Percentiles rank a stretch among this genome's conserved stretches.
Evolutionary conservation across 2,888 invertebrate species (phyloP).

Genomic region (Eucriotettix oculatus): DNA sequence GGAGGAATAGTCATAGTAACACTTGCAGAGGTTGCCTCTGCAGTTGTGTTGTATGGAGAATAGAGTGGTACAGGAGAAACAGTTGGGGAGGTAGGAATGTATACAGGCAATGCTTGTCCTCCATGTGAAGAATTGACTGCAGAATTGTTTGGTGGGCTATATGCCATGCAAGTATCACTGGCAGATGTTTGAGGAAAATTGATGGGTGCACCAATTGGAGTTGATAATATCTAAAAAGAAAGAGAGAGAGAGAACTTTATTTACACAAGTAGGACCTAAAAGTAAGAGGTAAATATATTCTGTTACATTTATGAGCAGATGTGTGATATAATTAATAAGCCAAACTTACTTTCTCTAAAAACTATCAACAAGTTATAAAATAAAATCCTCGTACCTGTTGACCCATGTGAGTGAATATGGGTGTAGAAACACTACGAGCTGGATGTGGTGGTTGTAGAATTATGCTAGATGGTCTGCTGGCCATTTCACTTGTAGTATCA

Average conservation of each 20-base stretch:
- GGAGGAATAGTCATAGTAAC: constrained; percentile 5
- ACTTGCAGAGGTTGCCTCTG: neutral
- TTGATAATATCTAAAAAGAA: constrained; percentile 42
- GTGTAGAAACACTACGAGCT: constrained; percentile 21
- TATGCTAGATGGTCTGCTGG: constrained; percentile 25
- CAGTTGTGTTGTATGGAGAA: neutral
- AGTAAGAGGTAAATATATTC: no score
- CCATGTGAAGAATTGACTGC: neutral
- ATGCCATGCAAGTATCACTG: neutral
- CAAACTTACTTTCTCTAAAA: no score
- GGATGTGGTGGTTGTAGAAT: constrained; percentile 34
- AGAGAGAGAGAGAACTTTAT: neutral
- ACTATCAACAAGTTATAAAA: no score
- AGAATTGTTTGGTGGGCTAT: neutral
- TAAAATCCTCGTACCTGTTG: constrained; percentile 22
- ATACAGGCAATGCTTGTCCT: neutral
- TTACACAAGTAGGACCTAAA: no score
- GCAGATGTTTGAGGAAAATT: neutral
- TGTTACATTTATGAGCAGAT: no score
- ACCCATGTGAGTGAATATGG: constrained; percentile 31
- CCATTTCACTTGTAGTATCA: neutral
- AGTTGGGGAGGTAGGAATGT: neutral
- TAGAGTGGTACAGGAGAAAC: neutral
- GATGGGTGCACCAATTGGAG: constrained; percentile 29
- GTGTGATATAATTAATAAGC: no score